Conservation (phyloP, 2,888 invertebrate species). For the Hybos culiciformis region DNA sequence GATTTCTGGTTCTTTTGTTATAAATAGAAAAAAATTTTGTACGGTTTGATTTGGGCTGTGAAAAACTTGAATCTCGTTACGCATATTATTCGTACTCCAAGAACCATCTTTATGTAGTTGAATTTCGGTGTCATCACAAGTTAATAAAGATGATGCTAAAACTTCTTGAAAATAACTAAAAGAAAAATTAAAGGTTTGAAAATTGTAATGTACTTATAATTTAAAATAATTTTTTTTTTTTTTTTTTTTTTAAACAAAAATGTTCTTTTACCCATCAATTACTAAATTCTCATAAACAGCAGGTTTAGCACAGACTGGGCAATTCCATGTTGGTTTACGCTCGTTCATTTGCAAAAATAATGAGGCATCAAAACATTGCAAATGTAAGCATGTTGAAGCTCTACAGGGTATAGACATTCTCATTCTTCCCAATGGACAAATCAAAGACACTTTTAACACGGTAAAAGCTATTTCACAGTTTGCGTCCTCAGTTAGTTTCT, state of each 20-base stretch:
- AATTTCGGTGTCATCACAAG: slow-evolving; percentile 63
- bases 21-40: slow-evolving; percentile 29
- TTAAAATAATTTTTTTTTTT: not conserved
- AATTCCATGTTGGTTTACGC: slow-evolving; percentile 94
- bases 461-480: slow-evolving; percentile 95
- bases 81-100: slow-evolving; percentile 60
- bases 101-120: slow-evolving; percentile 72
- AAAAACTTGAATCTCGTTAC: slow-evolving; percentile 44
- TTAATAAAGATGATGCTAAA: slow-evolving; percentile 51
- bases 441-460: slow-evolving; percentile 79
- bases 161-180: slow-evolving; percentile 72
- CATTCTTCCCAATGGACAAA: slow-evolving; percentile 90
- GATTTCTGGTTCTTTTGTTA: slow-evolving; percentile 14
- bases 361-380: slow-evolving; percentile 96
- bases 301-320: slow-evolving; percentile 92
- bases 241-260: not conserved
- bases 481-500: slow-evolving; percentile 79
- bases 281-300: slow-evolving; percentile 83
- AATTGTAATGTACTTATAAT: too few species aligned
- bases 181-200: slow-evolving; percentile 3
- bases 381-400: slow-evolving; percentile 81
- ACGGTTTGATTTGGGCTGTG: slow-evolving; percentile 37
- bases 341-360: slow-evolving; percentile 97
- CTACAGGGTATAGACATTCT: slow-evolving; percentile 75
- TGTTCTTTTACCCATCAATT: slow-evolving; percentile 71